Evolutionary conservation across 1,140 invertebrate species (phyloP).

Genomic region (Melipona quadrifasciata): DNA sequence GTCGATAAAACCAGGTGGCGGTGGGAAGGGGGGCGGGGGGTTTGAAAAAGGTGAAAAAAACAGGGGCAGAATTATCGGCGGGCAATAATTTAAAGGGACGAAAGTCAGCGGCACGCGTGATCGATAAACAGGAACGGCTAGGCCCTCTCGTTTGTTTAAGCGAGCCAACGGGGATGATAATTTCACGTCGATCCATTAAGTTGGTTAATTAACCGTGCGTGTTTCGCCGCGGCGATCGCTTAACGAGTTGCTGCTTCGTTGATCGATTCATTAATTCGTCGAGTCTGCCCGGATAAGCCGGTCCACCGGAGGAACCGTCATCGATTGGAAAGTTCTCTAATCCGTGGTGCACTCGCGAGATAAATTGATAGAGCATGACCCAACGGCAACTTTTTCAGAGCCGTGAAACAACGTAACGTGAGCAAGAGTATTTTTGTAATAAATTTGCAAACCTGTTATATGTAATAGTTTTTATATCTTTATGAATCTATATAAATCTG

Average conservation of each 20-base stretch:
- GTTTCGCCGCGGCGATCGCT: conserved; percentile 25
- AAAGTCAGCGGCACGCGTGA: conserved; percentile 15
- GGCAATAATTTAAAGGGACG: conserved; percentile 23
- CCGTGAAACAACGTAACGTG: not conserved
- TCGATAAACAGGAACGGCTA: conserved; percentile 30
- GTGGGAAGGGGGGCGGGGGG: not conserved
- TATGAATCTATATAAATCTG: too few species aligned
- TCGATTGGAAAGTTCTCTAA: not conserved
- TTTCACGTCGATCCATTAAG: conserved; percentile 44
- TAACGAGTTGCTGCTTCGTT: conserved; percentile 12
- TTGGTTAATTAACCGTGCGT: conserved; percentile 36
- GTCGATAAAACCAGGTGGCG: not conserved
- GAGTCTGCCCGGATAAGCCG: not conserved
- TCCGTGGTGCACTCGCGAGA: not conserved
- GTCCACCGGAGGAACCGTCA: not conserved
- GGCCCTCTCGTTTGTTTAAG: conserved; percentile 21
- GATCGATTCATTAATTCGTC: conserved; percentile 35
- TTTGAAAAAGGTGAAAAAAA: not conserved
- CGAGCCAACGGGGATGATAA: conserved; percentile 25
- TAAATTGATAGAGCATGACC: not conserved
- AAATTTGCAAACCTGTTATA: too few species aligned
- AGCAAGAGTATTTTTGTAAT: too few species aligned
- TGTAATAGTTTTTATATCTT: too few species aligned
- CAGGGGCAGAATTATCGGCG: not conserved
- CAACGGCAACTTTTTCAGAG: too few species aligned